Evolutionary conservation across 30 jellyfish, hydroid and myxozoan genomes (phyloP).

Genomic region (Morbakka virulenta): DNA sequence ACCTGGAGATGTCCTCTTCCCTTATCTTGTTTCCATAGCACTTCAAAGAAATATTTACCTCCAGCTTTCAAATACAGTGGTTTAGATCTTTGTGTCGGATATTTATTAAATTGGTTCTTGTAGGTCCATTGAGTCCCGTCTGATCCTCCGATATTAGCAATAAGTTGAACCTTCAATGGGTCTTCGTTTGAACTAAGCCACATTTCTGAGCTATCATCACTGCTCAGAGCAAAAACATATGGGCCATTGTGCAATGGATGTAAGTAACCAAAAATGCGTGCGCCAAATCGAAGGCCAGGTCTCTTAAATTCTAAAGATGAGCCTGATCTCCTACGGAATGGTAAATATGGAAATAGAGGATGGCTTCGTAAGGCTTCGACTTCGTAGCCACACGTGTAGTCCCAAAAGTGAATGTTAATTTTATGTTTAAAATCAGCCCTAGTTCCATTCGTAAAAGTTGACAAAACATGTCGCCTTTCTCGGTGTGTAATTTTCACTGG

Average conservation of each 20-base stretch:
- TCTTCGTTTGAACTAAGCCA: conserved; percentile 70
- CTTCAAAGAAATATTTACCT: conserved; percentile 49
- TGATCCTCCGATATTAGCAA: conserved; percentile 57
- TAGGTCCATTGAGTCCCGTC: conserved; percentile 74
- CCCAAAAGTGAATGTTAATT: conserved; percentile 74
- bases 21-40: conserved; percentile 71
- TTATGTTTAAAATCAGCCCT: neutral
- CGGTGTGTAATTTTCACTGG: too few species aligned
- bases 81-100: conserved; percentile 32
- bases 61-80: conserved; percentile 28
- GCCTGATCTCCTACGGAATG: conserved; percentile 53
- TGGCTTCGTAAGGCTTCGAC: conserved; percentile 76
- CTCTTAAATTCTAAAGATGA: conserved; percentile 14
- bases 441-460: conserved; percentile 1
- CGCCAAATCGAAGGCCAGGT: conserved; percentile 66
- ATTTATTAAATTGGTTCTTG: conserved; percentile 59
- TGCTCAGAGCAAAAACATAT: conserved; percentile 58
- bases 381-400: conserved; percentile 61
- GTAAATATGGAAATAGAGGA: conserved; percentile 73
- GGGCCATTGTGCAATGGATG: conserved; percentile 42
- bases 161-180: conserved; percentile 45
- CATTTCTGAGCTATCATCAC: conserved; percentile 72
- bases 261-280: conserved; percentile 62
- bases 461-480: conserved; percentile 37
- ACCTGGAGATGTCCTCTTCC: conserved; percentile 78